phyloP scores from a whole-genome alignment of 2,888 invertebrate genomes.

The Thumatha senex region DNA sequence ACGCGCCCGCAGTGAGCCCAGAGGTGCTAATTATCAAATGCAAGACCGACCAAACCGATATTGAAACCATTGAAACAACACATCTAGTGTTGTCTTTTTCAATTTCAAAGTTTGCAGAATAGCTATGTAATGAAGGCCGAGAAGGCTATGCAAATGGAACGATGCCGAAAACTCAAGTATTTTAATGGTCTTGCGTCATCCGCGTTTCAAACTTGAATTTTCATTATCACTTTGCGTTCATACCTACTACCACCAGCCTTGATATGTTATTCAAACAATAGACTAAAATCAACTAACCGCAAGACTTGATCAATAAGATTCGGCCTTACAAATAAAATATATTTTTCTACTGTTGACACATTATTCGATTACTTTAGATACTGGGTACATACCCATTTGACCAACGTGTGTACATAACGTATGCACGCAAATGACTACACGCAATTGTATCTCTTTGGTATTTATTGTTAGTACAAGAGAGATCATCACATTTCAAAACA shows the following conservation, averaged over 20 bases:
- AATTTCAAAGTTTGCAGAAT: conserved; percentile 82
- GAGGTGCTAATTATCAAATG: conserved; percentile 83
- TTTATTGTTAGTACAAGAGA: neutral
- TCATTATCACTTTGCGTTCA: conserved; percentile 82
- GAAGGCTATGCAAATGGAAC: conserved; percentile 77
- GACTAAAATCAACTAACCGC: conserved; percentile 76
- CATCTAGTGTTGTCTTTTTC: conserved; percentile 76
- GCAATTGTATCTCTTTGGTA: neutral
- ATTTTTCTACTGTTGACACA: conserved; percentile 58
- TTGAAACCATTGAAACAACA: conserved; percentile 83
- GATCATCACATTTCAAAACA: neutral
- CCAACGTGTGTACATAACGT: conserved; percentile 5
- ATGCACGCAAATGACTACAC: conserved; percentile 9
- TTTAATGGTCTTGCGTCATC: conserved; percentile 83
- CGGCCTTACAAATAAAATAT: conserved; percentile 65
- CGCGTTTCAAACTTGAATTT: conserved; percentile 81
- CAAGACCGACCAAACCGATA: conserved; percentile 76
- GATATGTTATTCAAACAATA: conserved; percentile 82
- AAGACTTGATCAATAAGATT: conserved; percentile 73
- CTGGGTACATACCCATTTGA: conserved; percentile 17
- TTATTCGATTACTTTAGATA: conserved; percentile 41
- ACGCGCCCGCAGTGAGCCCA: conserved; percentile 43
- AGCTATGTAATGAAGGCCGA: conserved; percentile 80
- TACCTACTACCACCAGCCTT: conserved; percentile 75
- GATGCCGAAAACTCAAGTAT: conserved; percentile 80